phyloP scores from a whole-genome alignment of 2,797 vertebrate genomes.

The Telmatherina bonti region DNA sequence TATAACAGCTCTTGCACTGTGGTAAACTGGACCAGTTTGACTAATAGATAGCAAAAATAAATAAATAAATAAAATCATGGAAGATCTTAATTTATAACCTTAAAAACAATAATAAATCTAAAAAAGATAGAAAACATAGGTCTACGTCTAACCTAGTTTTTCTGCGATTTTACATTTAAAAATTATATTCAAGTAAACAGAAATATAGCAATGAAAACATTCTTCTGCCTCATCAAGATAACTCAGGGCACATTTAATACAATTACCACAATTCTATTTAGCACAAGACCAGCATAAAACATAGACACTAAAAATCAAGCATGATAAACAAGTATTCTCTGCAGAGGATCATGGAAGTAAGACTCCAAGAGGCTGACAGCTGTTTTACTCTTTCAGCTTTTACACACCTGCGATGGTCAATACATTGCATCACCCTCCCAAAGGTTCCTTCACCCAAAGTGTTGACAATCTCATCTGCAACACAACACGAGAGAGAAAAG shows the following conservation, averaged over 20 bases:
- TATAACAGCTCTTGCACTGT: neutral
- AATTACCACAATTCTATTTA: neutral
- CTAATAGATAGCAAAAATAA: neutral
- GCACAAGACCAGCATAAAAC: neutral
- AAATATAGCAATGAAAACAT: neutral
- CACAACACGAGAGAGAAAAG: slow-evolving; percentile 75
- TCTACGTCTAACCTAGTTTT: neutral
- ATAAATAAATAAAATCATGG: neutral
- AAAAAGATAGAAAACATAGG: too few species aligned
- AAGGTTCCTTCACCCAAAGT: slow-evolving; percentile 98
- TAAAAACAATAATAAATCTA: neutral
- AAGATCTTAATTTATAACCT: neutral
- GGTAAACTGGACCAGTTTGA: neutral
- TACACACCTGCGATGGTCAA: slow-evolving; percentile 94
- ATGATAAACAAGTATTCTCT: neutral
- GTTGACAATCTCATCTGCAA: slow-evolving; percentile 96
- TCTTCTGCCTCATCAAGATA: neutral
- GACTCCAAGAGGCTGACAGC: slow-evolving; percentile 6
- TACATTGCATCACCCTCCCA: slow-evolving; percentile 95
- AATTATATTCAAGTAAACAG: neutral
- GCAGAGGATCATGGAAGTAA: neutral
- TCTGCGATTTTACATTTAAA: neutral
- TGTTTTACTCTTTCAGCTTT: slow-evolving; percentile 2
- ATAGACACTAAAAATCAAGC: neutral
- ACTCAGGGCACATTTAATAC: neutral